Conservation (phyloP, 2,888 invertebrate genomes). For the Asteroscopus sphinx region DNA sequence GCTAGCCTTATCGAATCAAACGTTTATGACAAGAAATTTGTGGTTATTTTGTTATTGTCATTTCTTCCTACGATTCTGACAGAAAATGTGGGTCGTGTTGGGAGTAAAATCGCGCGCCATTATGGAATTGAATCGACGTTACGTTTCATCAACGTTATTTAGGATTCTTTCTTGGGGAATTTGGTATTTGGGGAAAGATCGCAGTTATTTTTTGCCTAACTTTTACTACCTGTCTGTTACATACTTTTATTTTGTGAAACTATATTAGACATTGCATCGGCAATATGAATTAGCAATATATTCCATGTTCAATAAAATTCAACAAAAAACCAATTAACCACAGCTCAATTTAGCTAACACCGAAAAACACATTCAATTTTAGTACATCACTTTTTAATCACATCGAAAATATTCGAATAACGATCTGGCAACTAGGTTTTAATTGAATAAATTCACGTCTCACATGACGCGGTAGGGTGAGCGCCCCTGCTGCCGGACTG, state of each 20-base stretch:
- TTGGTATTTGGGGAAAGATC: slow-evolving; percentile 6
- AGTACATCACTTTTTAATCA: slow-evolving; percentile 34
- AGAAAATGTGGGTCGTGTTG: slow-evolving; percentile 44
- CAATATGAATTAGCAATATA: neutral
- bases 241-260: neutral
- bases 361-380: slow-evolving; percentile 20
- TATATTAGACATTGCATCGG: neutral
- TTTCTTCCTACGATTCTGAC: slow-evolving; percentile 49
- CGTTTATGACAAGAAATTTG: slow-evolving; percentile 58
- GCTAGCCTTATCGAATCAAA: slow-evolving; percentile 52
- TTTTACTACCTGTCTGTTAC: too few relatives aligned
- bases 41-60: slow-evolving; percentile 53
- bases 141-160: slow-evolving; percentile 54
- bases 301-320: neutral
- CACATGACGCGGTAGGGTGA: slow-evolving; percentile 54
- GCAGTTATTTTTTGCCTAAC: slow-evolving; percentile 8
- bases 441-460: slow-evolving; percentile 61
- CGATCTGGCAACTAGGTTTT: slow-evolving; percentile 53
- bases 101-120: slow-evolving; percentile 54
- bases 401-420: slow-evolving; percentile 42
- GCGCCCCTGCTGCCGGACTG: slow-evolving; percentile 52
- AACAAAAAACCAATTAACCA: slow-evolving; percentile 2
- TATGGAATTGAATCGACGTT: slow-evolving; percentile 56
- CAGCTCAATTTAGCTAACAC: neutral
- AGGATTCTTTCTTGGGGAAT: slow-evolving; percentile 23